phyloP scores from a whole-genome alignment of 2,113 vertebrate species.

The Bos indicus region DNA sequence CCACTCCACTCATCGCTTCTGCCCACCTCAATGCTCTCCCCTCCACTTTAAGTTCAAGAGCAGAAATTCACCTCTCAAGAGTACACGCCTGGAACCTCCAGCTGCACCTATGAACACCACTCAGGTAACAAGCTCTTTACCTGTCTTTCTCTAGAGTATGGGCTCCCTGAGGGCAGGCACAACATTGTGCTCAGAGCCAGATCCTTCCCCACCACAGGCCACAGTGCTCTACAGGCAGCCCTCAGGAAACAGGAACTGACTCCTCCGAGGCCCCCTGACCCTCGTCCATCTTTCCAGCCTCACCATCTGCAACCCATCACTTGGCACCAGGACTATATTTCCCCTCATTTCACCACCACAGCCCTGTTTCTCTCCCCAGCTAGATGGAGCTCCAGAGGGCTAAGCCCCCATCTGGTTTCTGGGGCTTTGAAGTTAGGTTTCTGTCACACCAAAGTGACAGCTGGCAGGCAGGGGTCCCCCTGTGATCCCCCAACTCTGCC shows the following conservation, averaged over 20 bases:
- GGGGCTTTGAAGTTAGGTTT: neutral
- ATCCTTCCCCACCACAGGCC: neutral
- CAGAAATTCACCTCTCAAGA: neutral
- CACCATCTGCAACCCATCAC: conserved; percentile 50
- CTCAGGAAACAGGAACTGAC: conserved; percentile 33
- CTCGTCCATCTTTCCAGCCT: neutral
- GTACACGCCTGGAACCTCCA: neutral
- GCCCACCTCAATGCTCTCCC: neutral
- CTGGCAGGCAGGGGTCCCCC: neutral
- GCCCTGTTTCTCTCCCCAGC: neutral
- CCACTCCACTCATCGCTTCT: neutral
- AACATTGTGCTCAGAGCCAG: neutral
- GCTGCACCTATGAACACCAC: neutral
- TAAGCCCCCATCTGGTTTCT: neutral
- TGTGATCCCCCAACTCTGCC: too few relatives aligned
- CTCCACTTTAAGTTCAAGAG: neutral
- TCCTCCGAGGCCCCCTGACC: neutral
- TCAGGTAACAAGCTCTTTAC: neutral
- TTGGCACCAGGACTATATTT: conserved; percentile 19
- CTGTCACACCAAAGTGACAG: neutral
- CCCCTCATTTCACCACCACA: neutral
- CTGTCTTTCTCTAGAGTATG: neutral
- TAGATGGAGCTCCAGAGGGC: neutral
- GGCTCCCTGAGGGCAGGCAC: neutral
- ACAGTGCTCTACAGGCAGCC: neutral